Percentiles rank a stretch among this genome's conserved stretches.
Conservation (phyloP, 2,888 invertebrate species). For the Hypercompe scribonia region DNA sequence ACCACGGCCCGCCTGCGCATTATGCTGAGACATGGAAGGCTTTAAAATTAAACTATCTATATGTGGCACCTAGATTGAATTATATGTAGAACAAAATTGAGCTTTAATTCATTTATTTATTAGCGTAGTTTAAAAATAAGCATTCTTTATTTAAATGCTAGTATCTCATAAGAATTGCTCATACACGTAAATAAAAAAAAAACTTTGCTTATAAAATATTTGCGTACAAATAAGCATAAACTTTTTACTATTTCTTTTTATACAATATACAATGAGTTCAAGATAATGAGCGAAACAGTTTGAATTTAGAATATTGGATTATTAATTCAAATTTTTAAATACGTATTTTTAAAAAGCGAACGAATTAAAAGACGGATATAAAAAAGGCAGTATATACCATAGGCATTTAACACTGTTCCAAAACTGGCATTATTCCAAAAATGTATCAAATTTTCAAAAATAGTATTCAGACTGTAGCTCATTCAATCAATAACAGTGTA, state of each 20-base stretch:
- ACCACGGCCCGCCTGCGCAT: constrained; percentile 59
- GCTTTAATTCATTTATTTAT: neutral
- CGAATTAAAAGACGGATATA: neutral
- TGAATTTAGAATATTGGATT: neutral
- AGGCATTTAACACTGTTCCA: constrained; percentile 20
- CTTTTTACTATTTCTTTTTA: neutral
- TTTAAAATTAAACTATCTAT: constrained; percentile 35
- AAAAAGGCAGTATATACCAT: neutral
- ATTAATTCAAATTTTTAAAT: neutral
- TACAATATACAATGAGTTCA: neutral
- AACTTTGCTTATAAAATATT: neutral
- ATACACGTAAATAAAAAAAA: neutral
- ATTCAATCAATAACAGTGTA: constrained; percentile 52
- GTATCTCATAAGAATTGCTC: neutral
- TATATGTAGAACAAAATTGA: neutral
- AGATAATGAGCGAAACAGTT: neutral
- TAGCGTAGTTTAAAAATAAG: neutral
- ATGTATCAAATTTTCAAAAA: constrained; percentile 34
- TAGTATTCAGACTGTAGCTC: constrained; percentile 26
- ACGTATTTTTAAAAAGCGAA: neutral
- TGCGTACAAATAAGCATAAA: neutral
- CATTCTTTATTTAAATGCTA: neutral
- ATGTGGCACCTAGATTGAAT: constrained; percentile 33
- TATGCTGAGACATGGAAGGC: constrained; percentile 62
- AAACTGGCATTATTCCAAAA: constrained; percentile 35